Conservation (phyloP, 2,888 invertebrate genomes). For the Tinea pellionella region DNA sequence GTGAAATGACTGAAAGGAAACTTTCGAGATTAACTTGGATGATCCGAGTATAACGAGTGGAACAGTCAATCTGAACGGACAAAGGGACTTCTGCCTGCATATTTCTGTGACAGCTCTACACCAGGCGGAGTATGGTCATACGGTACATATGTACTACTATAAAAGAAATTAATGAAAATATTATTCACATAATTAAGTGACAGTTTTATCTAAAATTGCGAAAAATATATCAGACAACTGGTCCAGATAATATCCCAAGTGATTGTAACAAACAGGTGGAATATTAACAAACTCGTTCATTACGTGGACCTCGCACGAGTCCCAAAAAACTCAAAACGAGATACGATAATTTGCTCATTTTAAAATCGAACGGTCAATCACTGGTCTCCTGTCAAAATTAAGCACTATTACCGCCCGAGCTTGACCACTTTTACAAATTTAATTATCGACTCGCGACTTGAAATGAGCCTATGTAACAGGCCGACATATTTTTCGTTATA, state of each 20-base stretch:
- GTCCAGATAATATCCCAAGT: conserved; percentile 39
- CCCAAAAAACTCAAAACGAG: conserved; percentile 19
- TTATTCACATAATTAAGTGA: no score
- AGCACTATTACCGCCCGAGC: conserved; percentile 21
- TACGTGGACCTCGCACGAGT: conserved; percentile 24
- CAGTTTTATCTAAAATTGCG: conserved; percentile 24
- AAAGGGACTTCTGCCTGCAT: no score
- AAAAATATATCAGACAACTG: conserved; percentile 25
- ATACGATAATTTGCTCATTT: conserved; percentile 4
- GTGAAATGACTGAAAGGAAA: no score
- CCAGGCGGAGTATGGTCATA: no score
- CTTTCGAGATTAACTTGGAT: no score
- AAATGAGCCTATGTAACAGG: not conserved
- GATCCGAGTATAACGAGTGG: no score
- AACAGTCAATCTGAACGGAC: no score
- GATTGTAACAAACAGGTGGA: conserved; percentile 29
- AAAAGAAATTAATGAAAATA: no score
- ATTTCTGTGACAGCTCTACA: no score
- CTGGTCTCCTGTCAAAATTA: conserved; percentile 17
- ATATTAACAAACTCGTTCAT: conserved; percentile 15
- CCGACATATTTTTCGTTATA: not conserved
- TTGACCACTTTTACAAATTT: conserved; percentile 31
- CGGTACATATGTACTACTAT: no score
- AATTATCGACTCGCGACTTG: conserved; percentile 23
- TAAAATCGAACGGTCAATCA: conserved; percentile 13